Base-by-base conservation (phyloP, 1,140 invertebrate genomes). In the Drosophila nannoptera region DNA sequence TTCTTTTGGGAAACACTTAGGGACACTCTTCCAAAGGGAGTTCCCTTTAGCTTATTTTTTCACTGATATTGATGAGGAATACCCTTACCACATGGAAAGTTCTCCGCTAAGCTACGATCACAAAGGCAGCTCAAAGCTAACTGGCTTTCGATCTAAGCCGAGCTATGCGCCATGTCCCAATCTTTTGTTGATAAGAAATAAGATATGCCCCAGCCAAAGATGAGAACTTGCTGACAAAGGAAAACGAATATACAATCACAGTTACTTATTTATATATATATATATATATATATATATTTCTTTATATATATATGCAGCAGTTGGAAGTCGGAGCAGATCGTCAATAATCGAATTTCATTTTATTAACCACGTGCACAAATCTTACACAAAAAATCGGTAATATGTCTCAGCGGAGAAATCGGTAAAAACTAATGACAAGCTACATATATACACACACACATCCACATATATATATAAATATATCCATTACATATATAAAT, bases 341-440 rank as follows among this genome's bases (percentile, higher is more conserved):
- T 35, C 49, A 52, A 8, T 52, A 52, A 8, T 52, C 9, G 33
- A 9, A 35, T 35, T 35, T 35, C 14, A n/a, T 50, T 52, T 52
- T 52, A 52, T 52, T 52, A 52, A 52, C 49, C 35, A 52, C 32
- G 49, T 52, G 49, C 32, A 52, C 49, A 35, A 14, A 16, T 52
- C 35, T 16, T 52, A 52, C 49, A 52, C 12, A 52, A 52, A 52
- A 35, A 12, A 12, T 42, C 35, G 12, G 4, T 12, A 6, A 42
- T 12, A 42, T 42, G n/a, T 42, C 12, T 49, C 29, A 32, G 49
- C 49, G 33, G 49, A 14, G 12, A 52, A 35, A 52, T 35, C 12
- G 32, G 2, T 52, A 52, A 12, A 35, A 32, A 52, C 32, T 52
- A 46, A 22, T 52, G 12, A 16, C 32, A 35, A 14, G 32, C n/a